Evolutionary conservation across 2,888 invertebrate genomes (phyloP).

Genomic region (Drosophila lacicola): DNA sequence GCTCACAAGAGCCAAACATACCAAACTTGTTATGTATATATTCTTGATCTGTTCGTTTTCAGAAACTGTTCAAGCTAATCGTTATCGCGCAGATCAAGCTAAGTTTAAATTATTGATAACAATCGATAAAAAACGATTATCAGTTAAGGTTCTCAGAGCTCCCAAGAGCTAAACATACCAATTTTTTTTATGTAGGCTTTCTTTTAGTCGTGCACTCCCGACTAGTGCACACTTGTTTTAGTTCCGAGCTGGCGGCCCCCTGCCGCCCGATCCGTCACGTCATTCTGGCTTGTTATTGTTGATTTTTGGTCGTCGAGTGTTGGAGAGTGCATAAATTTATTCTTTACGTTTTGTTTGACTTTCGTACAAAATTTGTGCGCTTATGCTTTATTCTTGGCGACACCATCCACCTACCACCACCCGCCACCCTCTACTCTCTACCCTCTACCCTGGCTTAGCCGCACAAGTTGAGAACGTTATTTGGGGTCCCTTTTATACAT

Average conservation of each 20-base stretch:
- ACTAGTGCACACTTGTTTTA: constrained; percentile 17
- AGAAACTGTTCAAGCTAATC: too few relatives aligned
- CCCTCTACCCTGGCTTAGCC: constrained; percentile 10
- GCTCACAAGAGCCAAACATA: background rate
- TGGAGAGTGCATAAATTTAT: constrained; percentile 76
- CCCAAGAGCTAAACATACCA: too few relatives aligned
- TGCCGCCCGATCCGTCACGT: background rate
- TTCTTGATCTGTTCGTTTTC: too few relatives aligned
- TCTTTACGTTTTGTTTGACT: constrained; percentile 71
- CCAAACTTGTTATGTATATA: too few relatives aligned
- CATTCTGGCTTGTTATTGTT: constrained; percentile 48
- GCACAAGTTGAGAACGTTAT: constrained; percentile 21
- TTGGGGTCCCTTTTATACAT: background rate
- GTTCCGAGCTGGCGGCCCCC: constrained; percentile 28
- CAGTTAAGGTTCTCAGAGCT: too few relatives aligned
- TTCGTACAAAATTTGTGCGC: constrained; percentile 51
- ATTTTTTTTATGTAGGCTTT: background rate
- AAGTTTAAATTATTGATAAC: too few relatives aligned
- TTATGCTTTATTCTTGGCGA: constrained; percentile 37
- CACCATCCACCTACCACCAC: constrained; percentile 2
- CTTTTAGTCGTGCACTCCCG: constrained; percentile 1
- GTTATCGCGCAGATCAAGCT: too few relatives aligned
- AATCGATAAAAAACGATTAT: background rate
- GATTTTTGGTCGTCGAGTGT: constrained; percentile 61
- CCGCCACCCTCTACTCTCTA: background rate